Percentiles rank a stretch among this genome's conserved stretches.
Conservation (phyloP, 2,113 vertebrate species). For the Smithornis capensis region DNA sequence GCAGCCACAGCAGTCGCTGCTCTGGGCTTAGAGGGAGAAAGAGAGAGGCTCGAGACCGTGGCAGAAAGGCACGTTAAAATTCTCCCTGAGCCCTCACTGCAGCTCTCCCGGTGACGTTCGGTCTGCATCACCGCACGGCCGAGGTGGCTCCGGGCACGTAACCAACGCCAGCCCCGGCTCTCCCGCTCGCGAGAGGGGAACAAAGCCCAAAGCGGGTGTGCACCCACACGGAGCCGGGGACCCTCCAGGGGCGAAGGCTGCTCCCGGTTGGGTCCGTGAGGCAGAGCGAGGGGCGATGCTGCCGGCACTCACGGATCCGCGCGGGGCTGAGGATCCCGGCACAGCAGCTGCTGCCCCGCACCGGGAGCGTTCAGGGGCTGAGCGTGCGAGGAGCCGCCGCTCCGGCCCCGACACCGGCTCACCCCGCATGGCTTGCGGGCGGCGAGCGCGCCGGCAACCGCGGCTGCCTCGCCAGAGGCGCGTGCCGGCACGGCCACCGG, state of each 20-base stretch:
- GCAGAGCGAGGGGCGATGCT: background rate
- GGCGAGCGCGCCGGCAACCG: background rate
- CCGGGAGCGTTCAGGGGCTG: background rate
- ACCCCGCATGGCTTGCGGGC: accelerated
- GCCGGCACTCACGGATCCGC: accelerated
- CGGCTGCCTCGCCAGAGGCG: background rate
- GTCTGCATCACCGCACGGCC: constrained; percentile 41
- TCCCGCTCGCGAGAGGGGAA: background rate
- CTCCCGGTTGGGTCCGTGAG: background rate
- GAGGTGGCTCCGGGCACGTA: background rate
- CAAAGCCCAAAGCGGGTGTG: background rate
- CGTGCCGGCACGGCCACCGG: background rate
- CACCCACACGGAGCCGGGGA: background rate
- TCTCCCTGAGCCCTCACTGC: constrained; percentile 57
- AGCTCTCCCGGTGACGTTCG: constrained; percentile 53
- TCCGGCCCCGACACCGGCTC: background rate
- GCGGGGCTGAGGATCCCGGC: background rate
- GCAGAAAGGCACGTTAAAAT: constrained; percentile 53
- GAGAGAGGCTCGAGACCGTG: background rate
- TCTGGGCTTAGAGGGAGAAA: background rate
- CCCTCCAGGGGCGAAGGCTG: background rate
- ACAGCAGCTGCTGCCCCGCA: background rate
- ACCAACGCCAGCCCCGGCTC: background rate
- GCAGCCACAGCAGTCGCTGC: background rate
- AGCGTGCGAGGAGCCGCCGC: background rate